These are phyloP conservation scores for Drosophila melanocephala DNA, from an alignment of 2,888 invertebrate genomes.

Conservation along the genomic window DNA sequence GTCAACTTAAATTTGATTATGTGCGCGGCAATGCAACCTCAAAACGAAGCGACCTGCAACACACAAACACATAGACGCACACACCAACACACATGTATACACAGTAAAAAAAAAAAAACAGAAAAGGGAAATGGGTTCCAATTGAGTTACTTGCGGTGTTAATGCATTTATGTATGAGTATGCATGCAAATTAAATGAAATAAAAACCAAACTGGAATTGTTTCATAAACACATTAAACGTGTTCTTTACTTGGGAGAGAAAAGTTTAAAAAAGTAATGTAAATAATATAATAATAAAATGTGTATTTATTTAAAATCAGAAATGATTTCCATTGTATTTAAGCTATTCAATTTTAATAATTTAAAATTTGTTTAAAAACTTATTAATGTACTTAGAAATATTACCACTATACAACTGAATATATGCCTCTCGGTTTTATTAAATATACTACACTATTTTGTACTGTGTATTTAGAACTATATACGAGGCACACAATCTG, in stretches of 20 bases:
- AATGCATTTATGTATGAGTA: background rate
- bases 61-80: conserved; percentile 1
- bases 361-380: background rate
- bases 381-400: background rate
- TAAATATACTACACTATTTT: background rate
- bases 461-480: background rate
- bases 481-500: conserved; percentile 45
- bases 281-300: too few relatives aligned
- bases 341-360: background rate
- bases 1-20: conserved; percentile 75
- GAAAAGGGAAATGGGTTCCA: background rate
- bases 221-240: background rate
- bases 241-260: background rate
- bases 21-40: conserved; percentile 46
- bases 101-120: background rate
- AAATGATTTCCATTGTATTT: background rate
- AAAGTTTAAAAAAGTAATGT: too few relatives aligned
- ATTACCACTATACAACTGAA: background rate
- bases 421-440: background rate
- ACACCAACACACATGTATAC: background rate
- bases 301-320: background rate
- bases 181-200: background rate
- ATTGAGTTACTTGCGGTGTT: background rate
- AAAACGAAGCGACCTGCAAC: conserved; percentile 24
- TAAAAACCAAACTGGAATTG: background rate